Percentiles rank a stretch among this genome's conserved stretches.
Conservation (phyloP, 2,113 vertebrate genomes). For the Platycercus adscitus region DNA sequence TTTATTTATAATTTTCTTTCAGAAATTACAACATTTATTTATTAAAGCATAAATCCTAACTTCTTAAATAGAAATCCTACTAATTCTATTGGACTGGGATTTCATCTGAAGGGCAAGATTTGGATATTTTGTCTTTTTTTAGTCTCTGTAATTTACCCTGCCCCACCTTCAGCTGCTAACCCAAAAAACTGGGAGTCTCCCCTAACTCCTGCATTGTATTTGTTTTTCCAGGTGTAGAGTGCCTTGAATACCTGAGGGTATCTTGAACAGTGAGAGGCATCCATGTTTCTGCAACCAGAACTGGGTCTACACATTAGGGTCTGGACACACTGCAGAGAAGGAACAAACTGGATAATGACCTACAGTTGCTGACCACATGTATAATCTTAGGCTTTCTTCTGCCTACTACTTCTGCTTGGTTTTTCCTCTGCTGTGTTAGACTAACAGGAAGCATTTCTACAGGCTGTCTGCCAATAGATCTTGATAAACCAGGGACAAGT, state of each 20-base stretch:
- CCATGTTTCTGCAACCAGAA: background rate
- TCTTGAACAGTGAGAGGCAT: background rate
- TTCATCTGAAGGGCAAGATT: background rate
- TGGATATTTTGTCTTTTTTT: background rate
- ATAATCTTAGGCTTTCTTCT: background rate
- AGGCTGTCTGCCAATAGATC: background rate
- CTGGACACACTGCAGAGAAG: background rate
- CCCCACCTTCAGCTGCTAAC: background rate
- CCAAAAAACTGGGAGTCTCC: background rate
- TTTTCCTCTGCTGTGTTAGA: background rate
- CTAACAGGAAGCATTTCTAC: background rate
- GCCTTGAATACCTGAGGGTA: background rate
- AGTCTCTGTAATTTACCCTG: background rate
- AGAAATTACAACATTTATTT: background rate
- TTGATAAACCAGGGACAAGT: background rate
- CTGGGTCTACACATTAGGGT: fast-evolving
- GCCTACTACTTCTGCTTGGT: background rate
- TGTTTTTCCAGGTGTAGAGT: background rate
- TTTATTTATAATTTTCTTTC: background rate
- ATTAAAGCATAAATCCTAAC: background rate
- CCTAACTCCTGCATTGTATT: background rate
- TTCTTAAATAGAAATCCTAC: background rate
- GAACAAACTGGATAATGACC: background rate
- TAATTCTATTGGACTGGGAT: background rate
- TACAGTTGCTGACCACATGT: background rate